Percentiles rank a stretch among this genome's conserved stretches.
These are phyloP conservation scores for Choloepus hoffmanni DNA, from an alignment of 2,113 vertebrate species.

Conservation along the genomic window DNA sequence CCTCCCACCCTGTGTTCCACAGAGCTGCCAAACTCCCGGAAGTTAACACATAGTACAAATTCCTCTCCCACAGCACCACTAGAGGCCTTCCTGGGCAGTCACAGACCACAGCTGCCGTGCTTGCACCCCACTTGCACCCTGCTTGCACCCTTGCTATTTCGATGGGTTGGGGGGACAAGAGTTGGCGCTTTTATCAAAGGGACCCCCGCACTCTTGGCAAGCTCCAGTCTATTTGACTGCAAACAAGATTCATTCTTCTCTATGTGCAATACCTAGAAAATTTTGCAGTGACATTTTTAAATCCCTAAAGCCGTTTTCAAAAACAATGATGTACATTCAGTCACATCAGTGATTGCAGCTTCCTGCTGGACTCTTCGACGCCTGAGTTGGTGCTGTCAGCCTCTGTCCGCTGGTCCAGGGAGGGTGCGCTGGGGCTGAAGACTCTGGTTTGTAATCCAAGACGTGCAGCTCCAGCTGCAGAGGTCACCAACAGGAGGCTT, in stretches of 20 bases:
- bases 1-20: neutral
- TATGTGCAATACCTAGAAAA: slow-evolving; percentile 1
- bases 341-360: neutral
- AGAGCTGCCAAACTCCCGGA: neutral
- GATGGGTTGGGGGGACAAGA: neutral
- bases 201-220: neutral
- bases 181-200: neutral
- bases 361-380: neutral
- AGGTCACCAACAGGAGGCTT: slow-evolving; percentile 21
- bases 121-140: neutral
- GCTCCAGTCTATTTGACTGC: neutral
- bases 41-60: slow-evolving; percentile 51
- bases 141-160: neutral
- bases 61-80: neutral
- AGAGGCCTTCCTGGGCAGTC: neutral
- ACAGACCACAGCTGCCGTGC: neutral
- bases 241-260: neutral
- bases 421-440: neutral
- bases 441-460: slow-evolving; percentile 56
- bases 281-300: slow-evolving; percentile 10
- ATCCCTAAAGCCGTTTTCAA: slow-evolving; percentile 30
- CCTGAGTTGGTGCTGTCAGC: slow-evolving; percentile 29
- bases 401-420: neutral
- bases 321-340: neutral
- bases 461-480: slow-evolving; percentile 65